Percentiles rank a stretch among this genome's conserved stretches.
Conservation (phyloP, 1,140 invertebrate genomes). For the Drosophila gunungcola region DNA sequence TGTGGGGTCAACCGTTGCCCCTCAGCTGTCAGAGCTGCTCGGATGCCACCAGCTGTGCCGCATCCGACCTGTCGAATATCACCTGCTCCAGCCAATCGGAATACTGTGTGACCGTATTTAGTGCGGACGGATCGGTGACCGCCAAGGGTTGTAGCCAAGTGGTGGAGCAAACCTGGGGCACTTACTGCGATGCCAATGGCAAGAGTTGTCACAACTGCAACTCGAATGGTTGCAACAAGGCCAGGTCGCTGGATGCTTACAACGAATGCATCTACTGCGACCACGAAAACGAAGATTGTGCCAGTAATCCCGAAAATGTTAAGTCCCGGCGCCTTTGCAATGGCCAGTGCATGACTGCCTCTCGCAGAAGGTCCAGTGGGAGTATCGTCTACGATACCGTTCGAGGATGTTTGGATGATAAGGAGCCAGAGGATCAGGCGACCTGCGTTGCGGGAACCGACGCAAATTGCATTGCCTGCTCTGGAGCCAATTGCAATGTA, state of each 20-base stretch:
- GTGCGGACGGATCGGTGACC: constrained; percentile 36
- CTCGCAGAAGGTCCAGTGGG: constrained; percentile 11
- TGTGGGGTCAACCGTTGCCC: constrained; percentile 69
- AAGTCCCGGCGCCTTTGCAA: constrained; percentile 60
- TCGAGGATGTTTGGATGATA: constrained; percentile 74
- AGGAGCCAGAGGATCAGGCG: constrained; percentile 59
- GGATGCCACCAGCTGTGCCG: constrained; percentile 35
- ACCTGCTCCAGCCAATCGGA: constrained; percentile 47
- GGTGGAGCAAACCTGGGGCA: constrained; percentile 49
- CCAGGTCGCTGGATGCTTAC: constrained; percentile 42
- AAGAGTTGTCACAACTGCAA: constrained; percentile 74
- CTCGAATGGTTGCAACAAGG: constrained; percentile 72
- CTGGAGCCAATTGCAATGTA: constrained; percentile 50
- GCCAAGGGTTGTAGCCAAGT: constrained; percentile 65
- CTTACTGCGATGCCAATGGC: constrained; percentile 64
- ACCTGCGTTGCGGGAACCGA: constrained; percentile 48
- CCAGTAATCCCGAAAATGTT: constrained; percentile 32
- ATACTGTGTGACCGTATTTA: constrained; percentile 78
- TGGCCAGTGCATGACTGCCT: constrained; percentile 71
- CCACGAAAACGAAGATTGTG: constrained; percentile 47
- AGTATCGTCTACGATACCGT: constrained; percentile 39
- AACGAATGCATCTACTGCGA: constrained; percentile 73
- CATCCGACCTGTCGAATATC: not conserved
- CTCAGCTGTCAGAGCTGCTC: constrained; percentile 61
- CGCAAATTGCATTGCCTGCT: constrained; percentile 43